Evolutionary conservation across 2,113 vertebrate species (phyloP), one percentile per base, ranked within the genome.

Genomic region (Rhodinocichla rosea): DNA sequence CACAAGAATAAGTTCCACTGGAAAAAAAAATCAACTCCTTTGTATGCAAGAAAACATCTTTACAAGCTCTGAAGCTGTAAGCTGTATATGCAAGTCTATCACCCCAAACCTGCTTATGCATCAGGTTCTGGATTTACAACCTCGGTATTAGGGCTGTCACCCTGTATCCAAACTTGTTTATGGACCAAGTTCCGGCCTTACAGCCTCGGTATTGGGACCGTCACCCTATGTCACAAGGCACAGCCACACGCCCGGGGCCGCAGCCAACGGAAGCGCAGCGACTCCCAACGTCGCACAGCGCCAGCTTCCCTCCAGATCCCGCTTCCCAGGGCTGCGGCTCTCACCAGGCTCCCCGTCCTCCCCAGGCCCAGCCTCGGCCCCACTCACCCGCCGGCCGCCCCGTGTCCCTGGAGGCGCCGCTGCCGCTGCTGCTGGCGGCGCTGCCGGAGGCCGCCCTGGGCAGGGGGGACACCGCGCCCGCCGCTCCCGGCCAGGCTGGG

Each of bases 381-480:
- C 19, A 28, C 98, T 97, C 94, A 98, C 97, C 98, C 73, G 97
- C 98, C n/a, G 96, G 97, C 49, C 97, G 90, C 28, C 86, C 96
- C 33, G 92, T 8, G 20, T 98, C 97, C 83, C 97, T 67, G 15
- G 90, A 37, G 81, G 77, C 4, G 52, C 94, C 32, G 76, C 57
- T 65, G 76, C 75, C 26, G 85, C 77, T 44, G 62, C 32, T 2
- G 75, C 83, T 28, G 7, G 87, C 21, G 45, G 33, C 53, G 90
- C 40, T 21, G 90, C 76, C 3, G 62, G 89, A 50, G 59, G 81
- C 71, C 40, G 91, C 49, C 42, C 91, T 32, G 47, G 83, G 83
- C 45, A 75, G 6, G 1, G 93, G 65, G 13, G 77, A 37, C 55
- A 90, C 59, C 20, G 81, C 75, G 30, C 81, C 42, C 42, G 33